Evolutionary conservation across 37 sponge, comb jelly and placozoan genomes (phyloP).

Genomic region (Chondrilla cf. caribensis): DNA sequence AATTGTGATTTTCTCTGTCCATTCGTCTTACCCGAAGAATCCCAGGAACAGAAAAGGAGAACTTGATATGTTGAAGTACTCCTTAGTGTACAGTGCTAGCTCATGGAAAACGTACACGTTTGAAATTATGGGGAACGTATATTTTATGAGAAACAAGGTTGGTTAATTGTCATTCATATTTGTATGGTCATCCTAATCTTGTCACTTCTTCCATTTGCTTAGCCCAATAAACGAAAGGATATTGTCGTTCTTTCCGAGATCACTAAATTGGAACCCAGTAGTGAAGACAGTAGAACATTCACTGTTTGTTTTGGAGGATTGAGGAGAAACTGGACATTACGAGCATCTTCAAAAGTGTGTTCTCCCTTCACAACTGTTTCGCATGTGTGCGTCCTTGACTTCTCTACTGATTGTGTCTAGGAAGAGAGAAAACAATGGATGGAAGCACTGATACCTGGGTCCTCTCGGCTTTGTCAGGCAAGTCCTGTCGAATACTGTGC

Average conservation of each 20-base stretch:
- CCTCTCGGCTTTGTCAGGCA: not conserved
- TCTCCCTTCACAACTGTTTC: not conserved
- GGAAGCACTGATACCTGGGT: constrained; percentile 16
- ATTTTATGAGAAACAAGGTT: not conserved
- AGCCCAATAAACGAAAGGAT: not conserved
- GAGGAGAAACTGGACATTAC: not conserved
- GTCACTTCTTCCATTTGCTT: not conserved
- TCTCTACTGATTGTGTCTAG: not conserved
- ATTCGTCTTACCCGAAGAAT: not conserved
- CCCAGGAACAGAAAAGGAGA: not conserved
- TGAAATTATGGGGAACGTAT: constrained; percentile 1
- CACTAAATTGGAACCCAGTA: not conserved
- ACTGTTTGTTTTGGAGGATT: not conserved
- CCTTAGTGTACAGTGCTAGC: too few relatives aligned
- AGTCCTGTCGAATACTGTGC: too few relatives aligned
- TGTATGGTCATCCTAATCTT: not conserved
- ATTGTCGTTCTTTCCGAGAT: constrained; percentile 11
- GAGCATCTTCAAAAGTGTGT: constrained; percentile 10
- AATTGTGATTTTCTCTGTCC: not conserved
- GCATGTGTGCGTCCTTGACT: not conserved
- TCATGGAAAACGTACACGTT: constrained; percentile 13
- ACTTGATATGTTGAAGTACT: not conserved
- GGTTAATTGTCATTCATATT: too few relatives aligned
- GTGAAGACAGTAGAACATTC: not conserved
- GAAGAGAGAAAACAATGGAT: constrained; percentile 14